These are phyloP conservation scores for Malurus melanocephalus DNA, from an alignment of 2,113 vertebrate species.

Conservation along the genomic window DNA sequence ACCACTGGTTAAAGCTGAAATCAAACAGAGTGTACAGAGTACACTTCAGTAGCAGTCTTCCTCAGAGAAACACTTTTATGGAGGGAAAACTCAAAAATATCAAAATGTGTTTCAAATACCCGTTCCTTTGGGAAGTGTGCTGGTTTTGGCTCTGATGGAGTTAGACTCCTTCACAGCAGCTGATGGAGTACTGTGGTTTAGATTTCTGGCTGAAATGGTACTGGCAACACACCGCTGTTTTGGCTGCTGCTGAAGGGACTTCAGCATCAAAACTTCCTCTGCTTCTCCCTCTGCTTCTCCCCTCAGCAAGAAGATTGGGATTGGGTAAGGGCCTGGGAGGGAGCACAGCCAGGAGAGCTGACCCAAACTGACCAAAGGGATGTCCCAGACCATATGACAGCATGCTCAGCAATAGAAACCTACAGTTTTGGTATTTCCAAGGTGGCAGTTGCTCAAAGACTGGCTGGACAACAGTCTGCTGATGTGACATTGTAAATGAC, in stretches of 20 bases:
- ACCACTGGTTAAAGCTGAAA: background rate
- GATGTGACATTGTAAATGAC: background rate
- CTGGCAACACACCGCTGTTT: background rate
- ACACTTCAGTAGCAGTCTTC: background rate
- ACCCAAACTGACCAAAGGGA: background rate
- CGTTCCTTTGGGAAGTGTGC: background rate
- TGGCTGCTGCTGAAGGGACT: background rate
- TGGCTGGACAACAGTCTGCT: background rate
- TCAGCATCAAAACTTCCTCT: background rate
- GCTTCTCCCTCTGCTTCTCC: background rate
- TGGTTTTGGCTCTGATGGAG: background rate
- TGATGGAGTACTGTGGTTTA: background rate
- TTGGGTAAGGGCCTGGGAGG: background rate
- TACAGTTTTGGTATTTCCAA: background rate
- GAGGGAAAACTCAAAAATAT: background rate
- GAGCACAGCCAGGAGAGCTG: background rate
- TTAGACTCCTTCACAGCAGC: background rate
- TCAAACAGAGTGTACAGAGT: no score
- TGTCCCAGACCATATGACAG: background rate
- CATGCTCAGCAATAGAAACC: background rate
- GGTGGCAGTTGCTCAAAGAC: background rate
- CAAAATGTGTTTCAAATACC: background rate
- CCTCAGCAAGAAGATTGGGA: background rate
- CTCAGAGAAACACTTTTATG: background rate
- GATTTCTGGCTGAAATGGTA: background rate